Conservation (phyloP, 1,140 invertebrate genomes). For the Brachionus calyciflorus region DNA sequence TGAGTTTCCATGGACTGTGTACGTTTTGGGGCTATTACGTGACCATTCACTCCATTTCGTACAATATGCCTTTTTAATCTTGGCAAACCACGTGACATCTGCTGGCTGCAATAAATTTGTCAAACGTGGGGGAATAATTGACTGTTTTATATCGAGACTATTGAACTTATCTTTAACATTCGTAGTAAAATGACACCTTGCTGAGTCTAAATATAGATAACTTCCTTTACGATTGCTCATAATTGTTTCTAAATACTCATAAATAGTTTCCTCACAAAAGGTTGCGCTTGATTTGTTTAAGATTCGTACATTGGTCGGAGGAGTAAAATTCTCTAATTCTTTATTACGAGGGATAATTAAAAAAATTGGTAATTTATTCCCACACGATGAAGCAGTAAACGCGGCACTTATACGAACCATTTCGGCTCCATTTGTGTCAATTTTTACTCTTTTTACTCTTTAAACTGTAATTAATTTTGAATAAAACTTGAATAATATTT, state of each 20-base stretch:
- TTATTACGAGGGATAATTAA: not conserved
- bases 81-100: too few species aligned
- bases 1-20: constrained; percentile 6
- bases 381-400: not conserved
- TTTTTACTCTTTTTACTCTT: too few species aligned
- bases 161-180: constrained; percentile 16
- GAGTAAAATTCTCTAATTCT: not conserved
- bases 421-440: too few species aligned
- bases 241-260: constrained; percentile 26
- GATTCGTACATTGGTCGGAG: constrained; percentile 5
- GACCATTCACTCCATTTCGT: too few species aligned
- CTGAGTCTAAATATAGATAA: constrained; percentile 21
- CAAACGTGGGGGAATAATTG: not conserved
- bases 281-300: constrained; percentile 8
- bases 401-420: not conserved
- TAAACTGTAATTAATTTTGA: too few species aligned
- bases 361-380: constrained; percentile 11
- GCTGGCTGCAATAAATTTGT: too few species aligned
- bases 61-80: too few species aligned
- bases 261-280: constrained; percentile 8
- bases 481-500: too few species aligned
- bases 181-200: constrained; percentile 15
- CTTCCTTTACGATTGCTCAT: constrained; percentile 28
- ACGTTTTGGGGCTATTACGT: too few species aligned
- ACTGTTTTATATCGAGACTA: constrained; percentile 3